Base-by-base conservation (phyloP, 2,113 vertebrate species). In the Hystrix cristata region DNA sequence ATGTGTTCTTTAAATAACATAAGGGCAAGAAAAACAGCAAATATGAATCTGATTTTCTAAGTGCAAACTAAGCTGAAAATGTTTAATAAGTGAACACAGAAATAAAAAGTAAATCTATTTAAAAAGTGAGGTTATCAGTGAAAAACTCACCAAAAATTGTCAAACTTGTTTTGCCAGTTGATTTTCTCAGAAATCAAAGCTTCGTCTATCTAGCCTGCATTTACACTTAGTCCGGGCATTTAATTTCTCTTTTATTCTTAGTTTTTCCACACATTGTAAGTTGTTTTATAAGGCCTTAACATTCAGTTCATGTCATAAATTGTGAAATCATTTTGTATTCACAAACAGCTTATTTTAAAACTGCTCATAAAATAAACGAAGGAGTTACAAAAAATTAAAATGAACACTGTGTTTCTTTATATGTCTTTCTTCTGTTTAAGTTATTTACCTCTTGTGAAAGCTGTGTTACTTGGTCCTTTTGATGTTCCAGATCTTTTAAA, bases 381-480 rank as follows among this genome's bases (percentile, higher is more conserved):
- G 43, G 46, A 95, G 90, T 94, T 97, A 97, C 69, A 96, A 97
- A 98, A 92, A 98, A 92, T 89, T 95, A 93, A 90, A 93, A 85
- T 1, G 84, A 97, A 79, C 83, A 95, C 88, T 90, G 27, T 82
- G 83, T 69, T 92, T 97, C 43, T 72, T 95, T 86, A 94, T 25
- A 92, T 92, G 55, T 67, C 62, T 96, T 97, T 90, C 74, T 95
- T 97, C 95, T 94, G n/a, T 84, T 91, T 84, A 94, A 97, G 76
- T 96, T 97, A 97, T 95, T 98, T 99, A 99, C 99, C 99, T 99
- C 99, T 97, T 99, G 98, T 95, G 99, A 99, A 98, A 99, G 98
- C 97, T 99, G 98, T 96, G 97, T 98, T 74, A 98, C 95, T 97
- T 99, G 99, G 67, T 98, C 97, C 97, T 99, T 99, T 98, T 99